Evolutionary conservation across 2,797 vertebrate genomes (phyloP).

Genomic region (Hemibagrus guttatus): DNA sequence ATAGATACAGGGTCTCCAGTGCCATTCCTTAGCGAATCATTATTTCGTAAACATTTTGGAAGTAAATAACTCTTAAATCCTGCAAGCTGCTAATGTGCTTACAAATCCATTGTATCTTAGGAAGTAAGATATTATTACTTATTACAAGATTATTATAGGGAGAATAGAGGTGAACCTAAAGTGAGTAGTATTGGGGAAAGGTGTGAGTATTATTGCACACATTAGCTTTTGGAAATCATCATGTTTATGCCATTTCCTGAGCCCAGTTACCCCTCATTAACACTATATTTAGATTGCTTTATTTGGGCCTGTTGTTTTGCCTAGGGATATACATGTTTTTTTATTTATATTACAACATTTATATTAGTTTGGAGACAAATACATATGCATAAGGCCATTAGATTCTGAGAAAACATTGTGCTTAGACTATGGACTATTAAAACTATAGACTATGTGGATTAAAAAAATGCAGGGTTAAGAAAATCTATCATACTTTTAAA

Average conservation of each 20-base stretch:
- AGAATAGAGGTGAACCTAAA: neutral
- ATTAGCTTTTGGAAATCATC: neutral
- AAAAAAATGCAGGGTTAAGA: neutral
- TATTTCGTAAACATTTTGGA: neutral
- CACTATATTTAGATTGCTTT: neutral
- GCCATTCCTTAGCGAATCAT: neutral
- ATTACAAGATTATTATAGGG: neutral
- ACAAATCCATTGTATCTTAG: neutral
- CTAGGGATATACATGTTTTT: neutral
- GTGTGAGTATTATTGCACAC: neutral
- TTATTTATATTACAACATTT: neutral
- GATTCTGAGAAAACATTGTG: neutral
- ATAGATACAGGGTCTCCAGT: neutral
- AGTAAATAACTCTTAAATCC: neutral
- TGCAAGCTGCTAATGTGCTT: neutral
- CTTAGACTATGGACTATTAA: no score
- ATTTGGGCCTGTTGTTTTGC: neutral
- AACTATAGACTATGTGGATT: no score
- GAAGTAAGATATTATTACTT: no score
- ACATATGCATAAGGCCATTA: neutral
- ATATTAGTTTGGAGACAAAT: neutral
- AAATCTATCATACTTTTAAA: neutral
- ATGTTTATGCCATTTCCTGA: neutral
- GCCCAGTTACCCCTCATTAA: neutral
- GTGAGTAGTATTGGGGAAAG: neutral